Evolutionary conservation across 1,140 invertebrate genomes (phyloP), one percentile per base, ranked within the genome.

Genomic region (Caenorhabditis briggsae): DNA sequence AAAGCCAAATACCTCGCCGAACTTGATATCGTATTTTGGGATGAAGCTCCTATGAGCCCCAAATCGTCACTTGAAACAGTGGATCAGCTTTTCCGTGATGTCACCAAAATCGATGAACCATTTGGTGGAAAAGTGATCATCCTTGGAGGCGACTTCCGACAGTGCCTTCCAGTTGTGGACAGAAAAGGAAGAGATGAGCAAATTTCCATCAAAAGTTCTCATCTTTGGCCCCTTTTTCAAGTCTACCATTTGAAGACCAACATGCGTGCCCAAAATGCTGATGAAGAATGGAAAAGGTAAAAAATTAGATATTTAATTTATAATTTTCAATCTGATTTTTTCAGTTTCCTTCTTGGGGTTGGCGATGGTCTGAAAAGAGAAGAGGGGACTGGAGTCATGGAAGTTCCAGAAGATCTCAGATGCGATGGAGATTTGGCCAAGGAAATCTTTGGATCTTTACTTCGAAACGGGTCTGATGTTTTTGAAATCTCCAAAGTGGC

Each of bases 71-170:
- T 84, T 5, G 46, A 85, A 9, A 58, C 84, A 2, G 23, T 85
- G 8, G 65, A 85, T 56, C 5, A 16, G 3, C 33, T 85, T 23
- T 53, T 85, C 16, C 64, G 46, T 14, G 78, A 82, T 2, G 11
- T 61, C 23, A 59, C 65, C 1, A 55, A 70, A 16, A 23, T 20
- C 70, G 25, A 53, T 46, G 1, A 16, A 43, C 88, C 74, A 55
- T 87, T 88, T 48, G 88, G 84, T 82, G 74, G 88, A 53, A 64
- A 78, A 64, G 53, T 82, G 46, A 56, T 88, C 1, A 16, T 88
- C 7, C 14, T 86, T 6, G 84, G 84, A 20, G 87, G 82, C 2
- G 87, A 88, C 50, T 88, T 74, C 43, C 53, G 65, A 12, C 88
- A 89, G 46, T 23, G 70, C 5, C 78, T 89, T 2, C 88, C 87